A percentile compares a stretch with the other conserved stretches of the same genome.
Conservation (phyloP, 1,140 invertebrate genomes). For the Campoletis sonorensis region DNA sequence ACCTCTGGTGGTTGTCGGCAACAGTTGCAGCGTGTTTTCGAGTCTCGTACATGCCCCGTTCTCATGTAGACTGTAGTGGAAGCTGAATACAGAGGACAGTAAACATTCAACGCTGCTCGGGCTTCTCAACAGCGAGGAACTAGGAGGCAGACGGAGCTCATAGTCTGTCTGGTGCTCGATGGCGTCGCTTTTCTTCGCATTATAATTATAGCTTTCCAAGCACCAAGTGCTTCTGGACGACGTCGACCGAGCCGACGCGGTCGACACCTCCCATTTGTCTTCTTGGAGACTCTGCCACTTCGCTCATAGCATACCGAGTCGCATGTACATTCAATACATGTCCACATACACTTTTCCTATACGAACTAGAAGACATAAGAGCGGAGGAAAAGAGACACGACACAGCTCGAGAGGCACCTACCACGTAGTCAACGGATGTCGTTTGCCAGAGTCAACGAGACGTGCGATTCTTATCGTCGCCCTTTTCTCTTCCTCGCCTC, state of each 20-base stretch:
- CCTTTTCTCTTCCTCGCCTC: constrained; percentile 55
- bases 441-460: constrained; percentile 55
- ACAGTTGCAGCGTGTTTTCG: constrained; percentile 16
- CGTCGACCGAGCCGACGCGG: constrained; percentile 51
- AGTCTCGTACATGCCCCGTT: not conserved
- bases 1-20: not conserved
- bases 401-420: constrained; percentile 58
- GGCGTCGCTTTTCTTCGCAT: constrained; percentile 41
- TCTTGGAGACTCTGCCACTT: constrained; percentile 57
- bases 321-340: constrained; percentile 23
- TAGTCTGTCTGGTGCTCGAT: constrained; percentile 36
- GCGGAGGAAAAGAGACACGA: not conserved
- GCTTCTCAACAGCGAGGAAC: not conserved
- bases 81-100: not conserved
- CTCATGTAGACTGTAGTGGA: not conserved
- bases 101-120: not conserved
- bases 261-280: constrained; percentile 60
- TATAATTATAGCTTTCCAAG: constrained; percentile 58
- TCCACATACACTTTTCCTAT: not conserved
- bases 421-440: constrained; percentile 59
- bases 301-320: constrained; percentile 60
- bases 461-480: constrained; percentile 61
- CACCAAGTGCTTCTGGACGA: constrained; percentile 41
- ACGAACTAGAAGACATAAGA: not conserved
- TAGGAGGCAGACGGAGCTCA: not conserved